Evolutionary conservation across 2,113 vertebrate species (phyloP).

Genomic region (Spizaetus ornatus): DNA sequence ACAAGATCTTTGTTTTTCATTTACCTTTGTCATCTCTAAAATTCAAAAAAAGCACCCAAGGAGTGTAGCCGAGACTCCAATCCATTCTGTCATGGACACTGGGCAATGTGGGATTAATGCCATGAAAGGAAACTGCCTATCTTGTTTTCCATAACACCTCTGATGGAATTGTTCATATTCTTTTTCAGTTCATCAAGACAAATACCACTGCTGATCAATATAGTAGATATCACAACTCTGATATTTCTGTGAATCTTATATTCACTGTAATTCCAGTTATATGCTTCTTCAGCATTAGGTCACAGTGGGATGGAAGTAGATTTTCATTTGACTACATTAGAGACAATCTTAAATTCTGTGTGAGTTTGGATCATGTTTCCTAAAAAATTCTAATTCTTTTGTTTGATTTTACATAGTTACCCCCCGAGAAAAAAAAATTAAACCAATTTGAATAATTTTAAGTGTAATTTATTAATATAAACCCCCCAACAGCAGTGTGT

Average conservation of each 20-base stretch:
- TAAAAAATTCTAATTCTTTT: neutral
- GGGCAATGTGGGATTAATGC: neutral
- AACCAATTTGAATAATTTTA: neutral
- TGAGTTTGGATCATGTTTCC: neutral
- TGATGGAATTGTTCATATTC: neutral
- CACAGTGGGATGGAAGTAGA: neutral
- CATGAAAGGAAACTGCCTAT: neutral
- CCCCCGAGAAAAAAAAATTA: neutral
- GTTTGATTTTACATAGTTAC: neutral
- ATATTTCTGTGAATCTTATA: neutral
- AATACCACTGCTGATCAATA: neutral
- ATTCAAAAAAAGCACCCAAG: neutral
- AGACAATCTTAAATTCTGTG: conserved; percentile 13
- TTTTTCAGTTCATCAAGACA: neutral
- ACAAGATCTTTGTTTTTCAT: neutral
- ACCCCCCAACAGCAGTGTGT: neutral
- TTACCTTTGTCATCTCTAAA: neutral
- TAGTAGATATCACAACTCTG: neutral
- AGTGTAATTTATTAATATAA: conserved; percentile 17
- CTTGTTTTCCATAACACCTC: neutral
- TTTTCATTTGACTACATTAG: conserved; percentile 3
- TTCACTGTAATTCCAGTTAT: conserved; percentile 14
- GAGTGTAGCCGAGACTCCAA: neutral
- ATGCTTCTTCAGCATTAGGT: neutral
- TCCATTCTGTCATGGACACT: neutral